Evolutionary conservation across 2,797 vertebrate genomes (phyloP).

Genomic region (Chaetophractus vellerosus): DNA sequence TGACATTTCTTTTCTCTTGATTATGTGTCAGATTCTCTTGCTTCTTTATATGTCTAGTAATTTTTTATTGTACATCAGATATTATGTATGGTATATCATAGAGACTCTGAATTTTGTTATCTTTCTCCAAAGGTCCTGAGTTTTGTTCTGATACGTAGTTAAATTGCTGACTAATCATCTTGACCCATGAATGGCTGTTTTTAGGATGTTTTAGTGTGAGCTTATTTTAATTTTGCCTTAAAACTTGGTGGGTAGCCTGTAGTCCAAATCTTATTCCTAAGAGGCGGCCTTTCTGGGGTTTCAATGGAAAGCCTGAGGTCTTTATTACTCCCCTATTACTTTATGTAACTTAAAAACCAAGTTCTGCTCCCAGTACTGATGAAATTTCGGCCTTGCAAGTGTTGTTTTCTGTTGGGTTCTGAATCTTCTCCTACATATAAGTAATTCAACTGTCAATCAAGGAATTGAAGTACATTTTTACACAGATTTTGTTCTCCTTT

Average conservation of each 20-base stretch:
- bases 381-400: too few species aligned
- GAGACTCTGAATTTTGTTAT: constrained; percentile 10
- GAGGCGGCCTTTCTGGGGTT: not conserved
- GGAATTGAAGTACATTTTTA: not conserved
- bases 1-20: not conserved
- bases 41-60: not conserved
- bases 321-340: too few species aligned
- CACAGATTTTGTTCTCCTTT: not conserved
- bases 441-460: not conserved
- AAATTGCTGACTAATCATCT: not conserved
- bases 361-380: too few species aligned
- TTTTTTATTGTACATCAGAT: not conserved
- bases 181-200: not conserved
- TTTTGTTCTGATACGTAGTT: not conserved
- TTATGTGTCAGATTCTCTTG: not conserved
- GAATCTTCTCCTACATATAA: not conserved
- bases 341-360: too few species aligned
- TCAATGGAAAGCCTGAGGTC: too few species aligned
- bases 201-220: not conserved
- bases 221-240: not conserved
- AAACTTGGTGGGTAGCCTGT: not conserved
- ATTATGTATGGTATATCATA: not conserved
- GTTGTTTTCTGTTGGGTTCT: not conserved
- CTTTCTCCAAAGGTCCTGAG: not conserved
- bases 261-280: not conserved